Conservation (phyloP, 2,113 vertebrate genomes). For the Xiphias gladius region DNA sequence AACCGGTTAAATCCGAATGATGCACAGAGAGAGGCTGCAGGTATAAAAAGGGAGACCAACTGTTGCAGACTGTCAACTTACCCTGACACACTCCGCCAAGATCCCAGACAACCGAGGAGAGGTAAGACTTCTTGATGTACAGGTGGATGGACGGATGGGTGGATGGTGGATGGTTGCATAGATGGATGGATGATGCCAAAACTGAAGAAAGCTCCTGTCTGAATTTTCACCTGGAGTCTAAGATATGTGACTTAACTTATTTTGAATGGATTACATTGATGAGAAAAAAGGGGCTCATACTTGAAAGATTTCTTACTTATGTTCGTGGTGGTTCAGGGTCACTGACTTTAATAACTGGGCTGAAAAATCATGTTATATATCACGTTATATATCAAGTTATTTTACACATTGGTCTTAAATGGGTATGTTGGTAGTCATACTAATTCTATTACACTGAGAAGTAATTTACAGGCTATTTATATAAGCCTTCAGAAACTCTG, state of each 20-base stretch:
- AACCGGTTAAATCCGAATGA: constrained; percentile 50
- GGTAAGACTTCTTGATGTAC: constrained; percentile 59
- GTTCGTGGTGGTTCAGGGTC: not conserved
- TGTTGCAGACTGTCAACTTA: constrained; percentile 28
- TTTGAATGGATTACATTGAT: not conserved
- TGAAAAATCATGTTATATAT: too few relatives aligned
- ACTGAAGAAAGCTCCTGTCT: not conserved
- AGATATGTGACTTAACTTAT: not conserved
- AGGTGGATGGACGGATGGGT: constrained; percentile 16
- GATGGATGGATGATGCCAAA: not conserved
- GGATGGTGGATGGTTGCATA: not conserved
- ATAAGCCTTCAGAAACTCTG: not conserved
- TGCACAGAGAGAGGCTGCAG: constrained; percentile 27
- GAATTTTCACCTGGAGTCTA: not conserved
- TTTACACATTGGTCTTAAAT: not conserved
- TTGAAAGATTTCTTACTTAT: not conserved
- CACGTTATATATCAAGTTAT: too few relatives aligned
- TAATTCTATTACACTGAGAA: not conserved
- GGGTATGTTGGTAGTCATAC: not conserved
- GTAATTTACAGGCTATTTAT: not conserved
- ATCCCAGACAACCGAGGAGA: constrained; percentile 42
- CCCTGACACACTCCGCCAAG: constrained; percentile 23
- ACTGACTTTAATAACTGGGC: not conserved
- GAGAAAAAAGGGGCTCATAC: not conserved
- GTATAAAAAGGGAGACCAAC: constrained; percentile 77